Evolutionary conservation across 2,888 invertebrate genomes (phyloP), one percentile per base, ranked within the genome.

Genomic region (Lordiphosa fenestrarum): DNA sequence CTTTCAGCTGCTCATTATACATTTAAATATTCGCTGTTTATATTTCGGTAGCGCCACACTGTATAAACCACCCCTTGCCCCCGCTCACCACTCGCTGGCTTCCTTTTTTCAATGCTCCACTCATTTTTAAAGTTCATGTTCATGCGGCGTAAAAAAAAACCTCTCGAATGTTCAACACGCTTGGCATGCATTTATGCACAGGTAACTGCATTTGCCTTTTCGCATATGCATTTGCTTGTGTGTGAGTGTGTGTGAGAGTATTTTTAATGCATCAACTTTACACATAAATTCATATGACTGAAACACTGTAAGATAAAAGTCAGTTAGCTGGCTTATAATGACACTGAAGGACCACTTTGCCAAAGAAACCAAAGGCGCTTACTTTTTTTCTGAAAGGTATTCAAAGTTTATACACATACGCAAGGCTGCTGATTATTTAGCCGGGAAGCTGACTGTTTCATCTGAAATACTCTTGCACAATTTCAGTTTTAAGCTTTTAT

Each of bases 1-100:
- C 80, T 80, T 80, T 80, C 80, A 80, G 71, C 74, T 85, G 57
- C 86, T 80, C 86, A 85, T 84, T 80, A 85, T 80, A 69, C 82
- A 80, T 80, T 85, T 82, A 80, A 85, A 80, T 85, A 85, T 81
- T 77, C 71, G 71, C 66, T 61, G 71, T 73, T 68, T 80, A 70
- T 67, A 63, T 84, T 80, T 80, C 56, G 52, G 35, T 56, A 30
- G 30, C 44, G 44, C 30, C 15, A 13, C 30, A 40, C 40, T 40
- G 21, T 39, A 19, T 15, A 49, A 35, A 47, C 19, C 54, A 30
- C 48, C 35, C 44, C 48, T 40, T 38, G 4, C 63, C 39, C 37
- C 10, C 6, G 10, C 44, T 4, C 9, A 25, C 3, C 37, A 0
- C 36, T 4, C 10, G 23, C 36, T 5, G 37, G 42, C 42, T 44